Evolutionary conservation across 2,113 vertebrate genomes (phyloP).

Genomic region (Rissa tridactyla): DNA sequence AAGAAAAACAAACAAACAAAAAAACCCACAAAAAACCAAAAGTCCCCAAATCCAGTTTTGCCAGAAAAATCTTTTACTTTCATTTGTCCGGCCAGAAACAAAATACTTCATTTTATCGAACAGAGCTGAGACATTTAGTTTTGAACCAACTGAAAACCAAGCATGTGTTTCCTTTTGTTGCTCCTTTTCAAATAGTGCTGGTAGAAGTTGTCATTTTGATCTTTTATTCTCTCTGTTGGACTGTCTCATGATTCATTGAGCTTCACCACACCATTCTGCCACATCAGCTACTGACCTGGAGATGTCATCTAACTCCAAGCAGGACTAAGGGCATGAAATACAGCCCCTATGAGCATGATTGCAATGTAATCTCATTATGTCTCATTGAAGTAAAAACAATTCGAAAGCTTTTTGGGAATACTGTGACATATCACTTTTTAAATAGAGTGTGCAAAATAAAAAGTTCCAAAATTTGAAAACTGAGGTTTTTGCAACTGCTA

Average conservation of each 20-base stretch:
- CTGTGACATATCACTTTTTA: not conserved
- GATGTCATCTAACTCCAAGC: not conserved
- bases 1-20: too few species aligned
- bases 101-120: not conserved
- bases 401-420: not conserved
- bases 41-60: not conserved
- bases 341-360: not conserved
- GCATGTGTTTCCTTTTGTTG: not conserved
- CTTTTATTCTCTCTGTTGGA: not conserved
- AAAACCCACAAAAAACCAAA: accelerated
- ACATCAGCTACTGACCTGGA: not conserved
- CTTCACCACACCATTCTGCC: not conserved
- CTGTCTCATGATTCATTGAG: not conserved
- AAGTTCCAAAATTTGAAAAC: not conserved
- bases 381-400: not conserved
- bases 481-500: not conserved
- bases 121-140: accelerated
- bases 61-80: not conserved
- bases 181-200: not conserved
- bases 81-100: not conserved
- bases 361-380: not conserved
- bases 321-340: not conserved
- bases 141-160: not conserved
- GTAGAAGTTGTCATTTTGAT: not conserved
- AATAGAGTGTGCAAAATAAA: not conserved